Evolutionary conservation across 2,113 vertebrate species (phyloP).

Genomic region (Origma solitaria): DNA sequence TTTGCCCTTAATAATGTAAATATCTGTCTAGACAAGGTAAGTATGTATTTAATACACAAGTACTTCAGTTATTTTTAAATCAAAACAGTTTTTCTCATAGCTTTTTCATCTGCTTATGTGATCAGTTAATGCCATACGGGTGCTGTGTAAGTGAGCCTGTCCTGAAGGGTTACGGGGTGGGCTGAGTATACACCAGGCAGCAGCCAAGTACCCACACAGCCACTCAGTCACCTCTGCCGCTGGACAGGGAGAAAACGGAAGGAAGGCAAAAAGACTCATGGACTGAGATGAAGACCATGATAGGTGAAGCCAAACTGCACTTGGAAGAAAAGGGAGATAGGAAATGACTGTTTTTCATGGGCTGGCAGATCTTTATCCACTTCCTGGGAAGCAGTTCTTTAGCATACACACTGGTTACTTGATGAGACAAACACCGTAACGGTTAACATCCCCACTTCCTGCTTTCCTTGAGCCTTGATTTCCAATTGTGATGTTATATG

Average conservation of each 20-base stretch:
- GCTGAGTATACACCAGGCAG: neutral
- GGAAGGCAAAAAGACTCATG: neutral
- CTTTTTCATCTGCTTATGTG: neutral
- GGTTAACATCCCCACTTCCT: neutral
- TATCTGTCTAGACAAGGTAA: neutral
- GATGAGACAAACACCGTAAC: neutral
- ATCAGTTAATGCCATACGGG: neutral
- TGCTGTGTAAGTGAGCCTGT: neutral
- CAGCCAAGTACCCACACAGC: neutral
- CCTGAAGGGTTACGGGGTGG: neutral
- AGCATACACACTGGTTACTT: neutral
- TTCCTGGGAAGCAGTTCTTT: neutral
- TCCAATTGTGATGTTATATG: neutral
- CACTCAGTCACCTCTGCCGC: accelerated
- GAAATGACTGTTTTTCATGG: neutral
- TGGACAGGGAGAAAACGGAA: neutral
- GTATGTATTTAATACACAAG: neutral
- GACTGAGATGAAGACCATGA: neutral
- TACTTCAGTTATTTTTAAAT: neutral
- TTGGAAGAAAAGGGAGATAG: neutral
- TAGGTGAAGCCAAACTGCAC: neutral
- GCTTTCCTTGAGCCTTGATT: neutral
- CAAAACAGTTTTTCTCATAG: neutral
- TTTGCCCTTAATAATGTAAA: neutral
- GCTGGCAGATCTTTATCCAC: neutral